Evolutionary conservation across 2,888 invertebrate genomes (phyloP), one percentile per base, ranked within the genome.

Genomic region (Cybosia mesomella): DNA sequence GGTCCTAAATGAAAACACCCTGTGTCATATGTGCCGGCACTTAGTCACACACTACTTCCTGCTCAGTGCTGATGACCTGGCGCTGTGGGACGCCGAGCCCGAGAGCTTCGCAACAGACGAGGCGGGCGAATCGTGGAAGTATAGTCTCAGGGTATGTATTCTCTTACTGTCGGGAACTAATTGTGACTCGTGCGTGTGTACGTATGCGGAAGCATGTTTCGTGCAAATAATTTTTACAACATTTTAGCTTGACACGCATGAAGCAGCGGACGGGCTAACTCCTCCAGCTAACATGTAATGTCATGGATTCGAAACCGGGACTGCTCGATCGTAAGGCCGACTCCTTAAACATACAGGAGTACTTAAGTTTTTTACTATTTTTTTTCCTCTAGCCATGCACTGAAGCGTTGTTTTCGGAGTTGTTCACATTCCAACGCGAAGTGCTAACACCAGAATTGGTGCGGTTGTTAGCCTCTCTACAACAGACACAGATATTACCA

Each of bases 41-140:
- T 95, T 99, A 5, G 97, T 99, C 10, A 97, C 97, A 0, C 97
- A 98, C 83, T 99, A 99, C 92, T 98, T 99, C 88, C 95, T 98
- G 59, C 93, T 99, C 43, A 98, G 97, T 1, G 96, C 96, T 68
- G 96, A 97, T 58, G 99, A 99, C 89, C 92, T 99, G 65, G 97
- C 97, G 63, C 93, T 97, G 67, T 99, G 99, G 99, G 97, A 98
- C 84, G 96, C 97, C 0, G 98, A 98, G 90, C 98, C 99, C 0
- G 99, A 99, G 92, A 97, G 97, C 77, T 99, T 98, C 89, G 97
- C 98, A 85, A 97, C 97, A 57, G 98, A 98, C 83, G 98, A 98
- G 89, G 96, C 97, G 15, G 98, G 98, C 0, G 98, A 99, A 88
- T 97, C 97, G n/a, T 98, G 98, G 98, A 98, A 98, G 87, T 99